A percentile compares a stretch with the other conserved stretches of the same genome.
Evolutionary conservation across 2,888 invertebrate species (phyloP).

Genomic region (Parapristionchus giblindavisi): DNA sequence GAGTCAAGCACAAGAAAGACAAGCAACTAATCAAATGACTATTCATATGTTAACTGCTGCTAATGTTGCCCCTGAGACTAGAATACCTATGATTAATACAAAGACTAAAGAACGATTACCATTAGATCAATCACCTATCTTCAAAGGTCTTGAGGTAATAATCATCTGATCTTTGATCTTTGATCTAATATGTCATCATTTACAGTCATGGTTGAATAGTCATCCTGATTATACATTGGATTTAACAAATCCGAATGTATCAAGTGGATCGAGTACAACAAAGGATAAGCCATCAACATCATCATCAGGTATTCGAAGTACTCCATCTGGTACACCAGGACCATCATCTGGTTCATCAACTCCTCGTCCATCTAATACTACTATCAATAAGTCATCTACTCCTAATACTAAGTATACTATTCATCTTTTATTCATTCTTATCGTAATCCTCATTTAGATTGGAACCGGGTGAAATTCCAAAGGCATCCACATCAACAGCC

Average conservation of each 20-base stretch:
- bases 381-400: not conserved
- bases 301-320: not conserved
- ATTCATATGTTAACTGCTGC: conserved; percentile 44
- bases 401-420: conserved; percentile 3
- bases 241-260: too few relatives aligned
- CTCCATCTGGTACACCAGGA: conserved; percentile 26
- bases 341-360: conserved; percentile 19
- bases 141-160: conserved; percentile 39
- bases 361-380: not conserved
- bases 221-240: conserved; percentile 40
- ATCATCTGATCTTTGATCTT: not conserved
- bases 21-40: conserved; percentile 1
- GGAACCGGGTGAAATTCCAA: conserved; percentile 59
- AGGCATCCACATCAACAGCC: conserved; percentile 44
- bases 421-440: not conserved
- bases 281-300: not conserved
- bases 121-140: conserved; percentile 34
- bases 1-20: conserved; percentile 13
- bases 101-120: conserved; percentile 38
- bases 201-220: conserved; percentile 35
- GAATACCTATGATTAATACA: conserved; percentile 38
- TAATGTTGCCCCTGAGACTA: conserved; percentile 40
- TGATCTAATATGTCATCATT: conserved; percentile 25
- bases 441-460: conserved; percentile 38
- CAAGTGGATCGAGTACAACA: conserved; percentile 2